phyloP scores from a whole-genome alignment of 2,113 vertebrate genomes.

The Cynopterus brachyotis region DNA sequence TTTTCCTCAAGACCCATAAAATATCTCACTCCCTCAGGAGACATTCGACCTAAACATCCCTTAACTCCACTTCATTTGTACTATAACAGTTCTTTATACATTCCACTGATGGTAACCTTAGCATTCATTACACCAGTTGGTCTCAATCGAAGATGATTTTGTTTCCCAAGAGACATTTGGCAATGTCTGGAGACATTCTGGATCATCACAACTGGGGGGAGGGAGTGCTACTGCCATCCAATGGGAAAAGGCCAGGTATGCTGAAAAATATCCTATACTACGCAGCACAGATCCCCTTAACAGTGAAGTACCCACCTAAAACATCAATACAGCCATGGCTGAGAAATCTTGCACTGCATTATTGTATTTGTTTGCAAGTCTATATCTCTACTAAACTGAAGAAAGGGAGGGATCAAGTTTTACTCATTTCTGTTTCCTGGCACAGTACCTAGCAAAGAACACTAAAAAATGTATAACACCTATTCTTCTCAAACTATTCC shows the following conservation, averaged over 20 bases:
- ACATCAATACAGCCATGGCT: neutral
- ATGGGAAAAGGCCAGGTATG: neutral
- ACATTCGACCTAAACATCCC: neutral
- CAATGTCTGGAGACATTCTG: neutral
- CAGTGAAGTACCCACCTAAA: neutral
- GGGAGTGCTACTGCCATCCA: neutral
- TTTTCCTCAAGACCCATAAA: conserved; percentile 25
- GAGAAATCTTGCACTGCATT: neutral
- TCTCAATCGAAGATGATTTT: neutral
- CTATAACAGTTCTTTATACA: neutral
- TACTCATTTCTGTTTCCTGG: neutral
- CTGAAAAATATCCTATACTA: neutral
- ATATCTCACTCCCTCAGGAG: neutral
- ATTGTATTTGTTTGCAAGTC: neutral
- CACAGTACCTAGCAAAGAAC: neutral
- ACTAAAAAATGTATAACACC: neutral
- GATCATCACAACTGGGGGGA: neutral
- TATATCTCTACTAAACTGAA: neutral
- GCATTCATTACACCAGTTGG: neutral
- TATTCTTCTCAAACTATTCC: too few species aligned
- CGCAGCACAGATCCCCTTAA: neutral
- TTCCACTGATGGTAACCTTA: neutral
- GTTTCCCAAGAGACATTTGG: neutral
- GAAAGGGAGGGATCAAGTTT: neutral
- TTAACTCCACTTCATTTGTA: neutral